phyloP scores from a whole-genome alignment of 2,113 vertebrate genomes.

The Aspidoscelis tigris region DNA sequence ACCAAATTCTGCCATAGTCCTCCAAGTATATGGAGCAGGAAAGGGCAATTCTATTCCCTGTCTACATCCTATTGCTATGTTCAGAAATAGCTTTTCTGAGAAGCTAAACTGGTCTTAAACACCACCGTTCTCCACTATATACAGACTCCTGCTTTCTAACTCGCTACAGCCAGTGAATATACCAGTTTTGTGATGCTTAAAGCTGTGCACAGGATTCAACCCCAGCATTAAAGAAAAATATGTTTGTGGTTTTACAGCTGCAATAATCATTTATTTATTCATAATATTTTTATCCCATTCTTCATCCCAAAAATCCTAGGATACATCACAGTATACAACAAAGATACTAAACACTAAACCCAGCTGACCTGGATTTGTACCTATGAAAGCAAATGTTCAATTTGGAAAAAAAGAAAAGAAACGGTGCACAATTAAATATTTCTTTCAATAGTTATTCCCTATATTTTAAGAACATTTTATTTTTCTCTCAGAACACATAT shows the following conservation, averaged over 20 bases:
- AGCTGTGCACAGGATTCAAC: background rate
- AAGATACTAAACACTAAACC: too few relatives aligned
- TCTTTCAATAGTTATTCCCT: background rate
- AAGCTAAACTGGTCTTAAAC: background rate
- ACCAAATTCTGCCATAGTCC: slow-evolving; percentile 49
- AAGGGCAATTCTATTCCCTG: slow-evolving; percentile 1
- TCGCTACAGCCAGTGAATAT: background rate
- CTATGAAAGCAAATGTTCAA: too few relatives aligned
- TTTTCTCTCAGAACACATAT: background rate
- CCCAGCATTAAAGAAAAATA: background rate
- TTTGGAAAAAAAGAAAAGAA: too few relatives aligned
- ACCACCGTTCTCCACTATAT: background rate
- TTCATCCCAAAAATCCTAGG: too few relatives aligned
- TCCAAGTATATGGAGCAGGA: slow-evolving; percentile 33
- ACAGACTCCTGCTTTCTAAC: background rate
- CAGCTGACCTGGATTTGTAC: background rate
- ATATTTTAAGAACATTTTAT: background rate
- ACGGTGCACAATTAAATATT: background rate
- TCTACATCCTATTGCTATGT: background rate
- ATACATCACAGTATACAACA: too few relatives aligned
- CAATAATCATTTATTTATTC: background rate
- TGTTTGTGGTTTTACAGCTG: background rate
- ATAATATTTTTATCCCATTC: too few relatives aligned
- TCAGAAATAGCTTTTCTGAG: background rate
- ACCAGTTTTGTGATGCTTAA: background rate